Conservation (phyloP, 2,113 vertebrate genomes). For the Cochlearius cochlearius region DNA sequence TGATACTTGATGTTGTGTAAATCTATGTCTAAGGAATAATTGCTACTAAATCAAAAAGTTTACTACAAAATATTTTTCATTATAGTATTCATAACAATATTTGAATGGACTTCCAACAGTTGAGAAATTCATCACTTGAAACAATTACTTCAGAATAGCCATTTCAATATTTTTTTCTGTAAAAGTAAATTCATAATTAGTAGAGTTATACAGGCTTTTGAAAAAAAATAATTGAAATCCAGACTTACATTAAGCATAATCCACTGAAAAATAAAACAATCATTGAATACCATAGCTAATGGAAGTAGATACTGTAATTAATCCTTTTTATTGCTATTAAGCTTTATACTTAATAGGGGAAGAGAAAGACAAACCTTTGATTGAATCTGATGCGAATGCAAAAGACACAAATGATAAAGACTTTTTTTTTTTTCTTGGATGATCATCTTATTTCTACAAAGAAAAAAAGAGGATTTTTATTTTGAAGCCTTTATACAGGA, state of each 20-base stretch:
- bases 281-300: neutral
- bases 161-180: neutral
- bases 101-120: neutral
- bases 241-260: neutral
- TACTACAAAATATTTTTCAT: neutral
- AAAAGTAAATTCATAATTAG: neutral
- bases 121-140: neutral
- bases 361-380: neutral
- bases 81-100: neutral
- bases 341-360: neutral
- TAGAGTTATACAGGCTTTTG: neutral
- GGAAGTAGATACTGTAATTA: neutral
- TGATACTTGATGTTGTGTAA: neutral
- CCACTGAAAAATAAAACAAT: neutral
- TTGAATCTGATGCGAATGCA: neutral
- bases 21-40: neutral
- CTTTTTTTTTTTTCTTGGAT: neutral
- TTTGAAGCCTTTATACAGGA: neutral
- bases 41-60: neutral
- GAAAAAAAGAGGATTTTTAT: neutral
- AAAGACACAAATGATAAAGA: neutral
- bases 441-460: neutral
- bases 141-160: neutral
- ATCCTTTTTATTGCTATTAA: neutral
- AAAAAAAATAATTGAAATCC: neutral